Evolutionary conservation across 2,888 invertebrate genomes (phyloP).

Genomic region (Cheilosia urbana): DNA sequence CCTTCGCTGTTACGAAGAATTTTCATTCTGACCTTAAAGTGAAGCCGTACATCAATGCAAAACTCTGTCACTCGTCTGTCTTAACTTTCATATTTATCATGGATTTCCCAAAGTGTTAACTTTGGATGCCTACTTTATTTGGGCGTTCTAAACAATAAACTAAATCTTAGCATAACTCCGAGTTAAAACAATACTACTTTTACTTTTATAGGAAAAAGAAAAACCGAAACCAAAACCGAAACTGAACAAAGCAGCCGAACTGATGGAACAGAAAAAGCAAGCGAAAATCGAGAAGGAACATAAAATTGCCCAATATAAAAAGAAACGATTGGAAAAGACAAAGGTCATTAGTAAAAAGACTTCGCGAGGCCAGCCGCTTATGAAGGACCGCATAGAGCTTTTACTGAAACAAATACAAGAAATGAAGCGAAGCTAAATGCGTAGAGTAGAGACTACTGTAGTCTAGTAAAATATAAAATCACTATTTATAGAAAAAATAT

Average conservation of each 20-base stretch:
- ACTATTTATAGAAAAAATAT: conserved; percentile 11
- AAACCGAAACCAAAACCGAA: not conserved
- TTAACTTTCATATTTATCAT: too few relatives aligned
- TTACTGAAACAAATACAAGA: conserved; percentile 90
- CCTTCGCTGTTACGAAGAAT: too few relatives aligned
- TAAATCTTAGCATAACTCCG: not conserved
- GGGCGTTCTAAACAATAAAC: not conserved
- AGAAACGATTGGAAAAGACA: conserved; percentile 88
- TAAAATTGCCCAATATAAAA: conserved; percentile 88
- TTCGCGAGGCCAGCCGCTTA: conserved; percentile 92
- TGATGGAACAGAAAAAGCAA: conserved; percentile 84
- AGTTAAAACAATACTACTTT: not conserved
- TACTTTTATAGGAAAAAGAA: conserved; percentile 20
- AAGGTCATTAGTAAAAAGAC: conserved; percentile 91
- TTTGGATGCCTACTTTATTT: too few relatives aligned
- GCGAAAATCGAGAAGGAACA: conserved; percentile 83
- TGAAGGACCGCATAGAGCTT: conserved; percentile 92
- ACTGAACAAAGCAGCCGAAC: conserved; percentile 66
- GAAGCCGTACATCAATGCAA: too few relatives aligned
- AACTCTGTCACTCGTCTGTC: too few relatives aligned
- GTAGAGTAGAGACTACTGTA: conserved; percentile 7
- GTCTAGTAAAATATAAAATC: conserved; percentile 11
- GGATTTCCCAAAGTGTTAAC: too few relatives aligned
- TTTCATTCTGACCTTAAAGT: too few relatives aligned
- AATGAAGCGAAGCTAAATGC: conserved; percentile 77